These are phyloP conservation scores for Uria aalge DNA, from an alignment of 2,113 vertebrate species.

Conservation along the genomic window DNA sequence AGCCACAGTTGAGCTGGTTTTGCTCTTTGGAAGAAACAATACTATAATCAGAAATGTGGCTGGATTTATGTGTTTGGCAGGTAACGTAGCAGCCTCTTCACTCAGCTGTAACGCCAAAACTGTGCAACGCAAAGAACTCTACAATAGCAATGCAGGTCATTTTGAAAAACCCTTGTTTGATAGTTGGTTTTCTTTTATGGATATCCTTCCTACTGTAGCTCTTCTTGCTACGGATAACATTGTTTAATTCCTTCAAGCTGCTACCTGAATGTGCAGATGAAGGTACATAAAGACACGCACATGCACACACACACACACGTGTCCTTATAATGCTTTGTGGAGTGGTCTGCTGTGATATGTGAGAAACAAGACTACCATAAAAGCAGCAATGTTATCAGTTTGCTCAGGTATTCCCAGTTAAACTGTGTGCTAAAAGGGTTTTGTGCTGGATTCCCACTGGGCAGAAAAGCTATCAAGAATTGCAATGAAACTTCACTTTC, in stretches of 20 bases:
- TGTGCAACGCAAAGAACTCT: not conserved
- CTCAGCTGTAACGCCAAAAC: not conserved
- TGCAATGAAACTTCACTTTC: slow-evolving; percentile 25
- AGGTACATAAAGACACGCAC: not conserved
- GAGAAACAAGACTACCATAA: not conserved
- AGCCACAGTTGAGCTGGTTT: not conserved
- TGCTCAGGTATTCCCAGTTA: slow-evolving; percentile 50
- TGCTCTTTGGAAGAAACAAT: not conserved
- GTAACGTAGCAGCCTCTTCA: not conserved
- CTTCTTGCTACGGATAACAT: not conserved
- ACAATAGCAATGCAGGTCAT: not conserved
- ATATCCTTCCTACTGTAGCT: not conserved
- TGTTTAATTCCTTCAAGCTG: not conserved
- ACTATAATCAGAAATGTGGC: not conserved
- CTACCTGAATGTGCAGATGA: not conserved
- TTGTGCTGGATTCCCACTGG: slow-evolving; percentile 35
- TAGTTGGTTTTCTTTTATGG: not conserved
- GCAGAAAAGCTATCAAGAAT: slow-evolving; percentile 42
- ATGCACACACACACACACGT: too few relatives aligned
- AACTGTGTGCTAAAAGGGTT: slow-evolving; percentile 40
- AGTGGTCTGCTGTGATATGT: not conserved
- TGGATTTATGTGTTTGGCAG: not conserved
- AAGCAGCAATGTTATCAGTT: slow-evolving; percentile 43
- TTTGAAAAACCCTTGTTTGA: not conserved
- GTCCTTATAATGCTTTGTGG: not conserved